Evolutionary conservation across 1,140 invertebrate genomes (phyloP), one percentile per base, ranked within the genome.

Genomic region (Alviniconcha marisindica): DNA sequence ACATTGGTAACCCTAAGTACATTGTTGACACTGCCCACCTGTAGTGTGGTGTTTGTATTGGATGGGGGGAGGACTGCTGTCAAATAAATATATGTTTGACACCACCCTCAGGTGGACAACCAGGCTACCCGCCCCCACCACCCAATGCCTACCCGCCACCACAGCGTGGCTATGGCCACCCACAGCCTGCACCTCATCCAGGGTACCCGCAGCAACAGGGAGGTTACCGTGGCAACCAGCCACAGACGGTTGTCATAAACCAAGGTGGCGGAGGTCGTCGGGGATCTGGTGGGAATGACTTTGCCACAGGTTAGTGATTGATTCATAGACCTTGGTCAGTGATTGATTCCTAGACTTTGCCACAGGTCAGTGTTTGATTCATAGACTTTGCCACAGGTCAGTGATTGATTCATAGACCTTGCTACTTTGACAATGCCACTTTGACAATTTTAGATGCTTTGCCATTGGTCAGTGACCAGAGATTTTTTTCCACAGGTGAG

Each of bases 301-400:
- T 74, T 56, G 48, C 66, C 40, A 82, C 48, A 42, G 66, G 81
- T 74, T n/a, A 74, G 28, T 12, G 15, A 31, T 28, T 76, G 73
- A 42, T 76, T 40, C 31, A n/a, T n/a, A n/a, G n/a, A n/a, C n/a
- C n/a, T n/a, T n/a, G n/a, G n/a, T n/a, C n/a, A n/a, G n/a, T n/a
- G n/a, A n/a, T n/a, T n/a, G n/a, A n/a, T n/a, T n/a, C n/a, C n/a
- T n/a, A n/a, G 79, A n/a, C n/a, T n/a, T n/a, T n/a, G n/a, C n/a
- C n/a, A n/a, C 48, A n/a, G n/a, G n/a, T n/a, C n/a, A n/a, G n/a
- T n/a, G n/a, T n/a, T n/a, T n/a, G n/a, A n/a, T n/a, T n/a, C n/a
- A n/a, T n/a, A n/a, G 79, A 63, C 63, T 76, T 74, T 56, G 48
- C 66, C 40, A 82, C 48, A 42, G 66, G 81, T 74, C n/a, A 74